phyloP scores from a whole-genome alignment of 2,888 invertebrate species.

The Drosophila birchii region DNA sequence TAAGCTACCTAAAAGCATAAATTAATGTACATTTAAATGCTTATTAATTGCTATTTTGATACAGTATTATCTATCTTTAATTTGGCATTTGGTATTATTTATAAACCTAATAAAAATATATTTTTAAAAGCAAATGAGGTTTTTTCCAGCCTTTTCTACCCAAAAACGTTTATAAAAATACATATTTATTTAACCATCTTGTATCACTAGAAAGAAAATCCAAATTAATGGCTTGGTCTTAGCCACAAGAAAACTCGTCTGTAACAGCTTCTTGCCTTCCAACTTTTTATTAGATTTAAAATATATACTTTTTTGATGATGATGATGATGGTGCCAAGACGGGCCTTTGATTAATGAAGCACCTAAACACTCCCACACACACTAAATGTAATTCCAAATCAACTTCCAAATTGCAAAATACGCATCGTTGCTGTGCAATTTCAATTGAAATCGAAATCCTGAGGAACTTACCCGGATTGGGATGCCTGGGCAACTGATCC shows the following conservation, averaged over 20 bases:
- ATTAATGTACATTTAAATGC: no score
- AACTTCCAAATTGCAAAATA: slow-evolving; percentile 48
- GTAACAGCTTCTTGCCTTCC: background rate
- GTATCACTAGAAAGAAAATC: slow-evolving; percentile 38
- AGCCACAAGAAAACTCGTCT: slow-evolving; percentile 41
- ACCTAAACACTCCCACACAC: slow-evolving; percentile 30
- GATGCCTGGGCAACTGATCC: slow-evolving; percentile 68
- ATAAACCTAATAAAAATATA: no score
- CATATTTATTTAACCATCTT: slow-evolving; percentile 33
- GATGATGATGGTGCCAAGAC: slow-evolving; percentile 6
- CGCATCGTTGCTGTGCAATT: slow-evolving; percentile 10
- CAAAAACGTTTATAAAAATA: slow-evolving; percentile 8
- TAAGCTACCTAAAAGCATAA: no score
- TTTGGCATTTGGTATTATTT: no score
- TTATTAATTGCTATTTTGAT: no score
- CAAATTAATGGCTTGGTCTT: slow-evolving; percentile 46
- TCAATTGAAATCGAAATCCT: slow-evolving; percentile 16
- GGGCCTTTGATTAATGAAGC: slow-evolving; percentile 74
- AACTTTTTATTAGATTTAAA: background rate
- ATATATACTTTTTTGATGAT: slow-evolving; percentile 7
- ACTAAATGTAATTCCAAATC: slow-evolving; percentile 64
- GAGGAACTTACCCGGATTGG: slow-evolving; percentile 74
- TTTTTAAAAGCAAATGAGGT: background rate
- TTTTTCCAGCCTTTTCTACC: background rate
- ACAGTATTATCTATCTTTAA: no score